Conservation (phyloP, 2,113 vertebrate species). For the Pteruthius melanotis region DNA sequence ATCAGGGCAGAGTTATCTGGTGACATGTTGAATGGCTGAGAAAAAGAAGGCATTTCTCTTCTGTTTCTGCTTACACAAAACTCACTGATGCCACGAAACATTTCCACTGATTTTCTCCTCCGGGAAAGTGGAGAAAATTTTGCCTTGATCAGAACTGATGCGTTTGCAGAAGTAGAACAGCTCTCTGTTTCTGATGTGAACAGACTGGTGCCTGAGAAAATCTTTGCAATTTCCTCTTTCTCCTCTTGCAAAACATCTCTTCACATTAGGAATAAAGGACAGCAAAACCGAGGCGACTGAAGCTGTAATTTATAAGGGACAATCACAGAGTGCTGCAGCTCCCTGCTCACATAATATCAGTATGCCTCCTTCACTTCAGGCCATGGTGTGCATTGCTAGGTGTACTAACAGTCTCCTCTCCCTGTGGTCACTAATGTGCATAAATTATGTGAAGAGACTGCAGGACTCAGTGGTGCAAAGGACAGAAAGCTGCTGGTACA, state of each 20-base stretch:
- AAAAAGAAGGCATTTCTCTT: background rate
- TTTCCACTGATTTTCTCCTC: background rate
- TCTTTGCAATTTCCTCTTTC: background rate
- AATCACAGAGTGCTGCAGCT: background rate
- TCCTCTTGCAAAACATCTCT: background rate
- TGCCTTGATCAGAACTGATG: background rate
- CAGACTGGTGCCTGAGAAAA: background rate
- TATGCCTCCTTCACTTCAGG: background rate
- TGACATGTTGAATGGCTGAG: background rate
- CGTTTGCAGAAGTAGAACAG: background rate
- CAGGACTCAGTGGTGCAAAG: background rate
- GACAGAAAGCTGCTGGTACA: background rate
- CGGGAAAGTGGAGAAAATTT: background rate
- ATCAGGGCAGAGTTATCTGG: background rate
- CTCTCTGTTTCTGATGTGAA: background rate
- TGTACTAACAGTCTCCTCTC: background rate
- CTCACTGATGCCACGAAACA: background rate
- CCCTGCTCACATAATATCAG: background rate
- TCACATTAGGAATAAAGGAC: background rate
- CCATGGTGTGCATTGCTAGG: background rate
- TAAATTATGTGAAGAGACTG: background rate
- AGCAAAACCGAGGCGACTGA: background rate
- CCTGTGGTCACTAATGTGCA: background rate
- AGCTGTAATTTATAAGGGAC: background rate
- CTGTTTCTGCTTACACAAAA: background rate